Base-by-base conservation (phyloP, 2,888 invertebrate genomes). In the Philereme transversata region DNA sequence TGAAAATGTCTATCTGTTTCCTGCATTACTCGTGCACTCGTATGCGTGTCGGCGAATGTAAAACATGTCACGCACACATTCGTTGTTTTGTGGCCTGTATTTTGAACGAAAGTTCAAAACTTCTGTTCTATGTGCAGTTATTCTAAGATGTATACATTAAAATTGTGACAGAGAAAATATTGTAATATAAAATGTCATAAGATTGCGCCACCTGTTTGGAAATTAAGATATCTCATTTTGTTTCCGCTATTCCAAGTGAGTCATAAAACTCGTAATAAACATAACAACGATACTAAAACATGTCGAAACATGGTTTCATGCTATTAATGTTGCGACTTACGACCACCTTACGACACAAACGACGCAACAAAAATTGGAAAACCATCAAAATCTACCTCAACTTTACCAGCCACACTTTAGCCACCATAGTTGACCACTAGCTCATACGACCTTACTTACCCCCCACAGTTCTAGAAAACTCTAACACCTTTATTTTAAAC, bases 341-440 rank as follows among this genome's bases (percentile, higher is more conserved):
- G 22, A 53, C 36, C 63, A 59, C 59, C 64, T 22, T 22, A 22
- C 22, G 22, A 22, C 22, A 22, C 22, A 22, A 22, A 22, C 22
- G 22, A 22, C 3, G 22, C 22, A 22, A 22, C 1, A 61, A 69
- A 69, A 67, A 68, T 68, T 62, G 59, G 57, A 66, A 68, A 64
- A 22, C 59, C 61, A 62, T 69, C 64, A 67, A 67, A 69, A 53
- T 64, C 55, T 50, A 55, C 36, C 38, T 22, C 22, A 22, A 22
- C 22, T 22, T 22, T 22, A 22, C 22, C 22, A 22, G 3, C 22
- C 3, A 22, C 22, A 22, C 22, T 22, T 22, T 22, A 22, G 22
- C 22, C 22, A 22, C 1, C 22, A 22, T 22, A 22, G 22, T 22
- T 22, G 22, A 38, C 45, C 38, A 52, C 62, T 51, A 60, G 33